Percentiles rank a stretch among this genome's conserved stretches.
Conservation (phyloP, 2,888 invertebrate genomes). For the Empis livida region DNA sequence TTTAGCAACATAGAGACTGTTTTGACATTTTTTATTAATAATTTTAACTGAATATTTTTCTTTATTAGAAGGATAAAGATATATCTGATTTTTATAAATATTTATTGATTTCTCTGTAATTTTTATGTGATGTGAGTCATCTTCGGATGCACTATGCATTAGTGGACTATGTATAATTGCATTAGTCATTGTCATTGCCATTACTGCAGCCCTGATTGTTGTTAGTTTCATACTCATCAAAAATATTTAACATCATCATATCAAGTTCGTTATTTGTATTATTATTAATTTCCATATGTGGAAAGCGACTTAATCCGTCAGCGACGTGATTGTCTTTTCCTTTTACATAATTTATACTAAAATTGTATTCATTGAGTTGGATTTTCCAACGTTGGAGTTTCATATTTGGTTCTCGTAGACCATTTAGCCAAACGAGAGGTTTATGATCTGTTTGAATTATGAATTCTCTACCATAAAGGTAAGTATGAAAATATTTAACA, state of each 20-base stretch:
- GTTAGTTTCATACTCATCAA: neutral
- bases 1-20: neutral
- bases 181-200: neutral
- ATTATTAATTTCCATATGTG: neutral
- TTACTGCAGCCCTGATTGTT: neutral
- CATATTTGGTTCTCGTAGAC: neutral
- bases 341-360: constrained; percentile 1
- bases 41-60: constrained; percentile 5
- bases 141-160: constrained; percentile 4
- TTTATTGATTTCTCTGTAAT: constrained; percentile 6
- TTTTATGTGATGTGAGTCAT: neutral
- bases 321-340: constrained; percentile 5
- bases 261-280: neutral
- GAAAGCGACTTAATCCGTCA: neutral
- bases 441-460: constrained; percentile 6
- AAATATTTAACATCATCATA: neutral
- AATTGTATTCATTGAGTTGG: neutral
- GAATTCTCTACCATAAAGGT: constrained; percentile 7
- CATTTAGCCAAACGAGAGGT: constrained; percentile 6
- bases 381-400: neutral
- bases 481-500: constrained; percentile 5
- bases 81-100: constrained; percentile 8
- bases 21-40: constrained; percentile 7
- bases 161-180: neutral
- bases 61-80: neutral